These are phyloP conservation scores for Rhynchonycteris naso DNA, from an alignment of 2,797 vertebrate species.

Conservation along the genomic window DNA sequence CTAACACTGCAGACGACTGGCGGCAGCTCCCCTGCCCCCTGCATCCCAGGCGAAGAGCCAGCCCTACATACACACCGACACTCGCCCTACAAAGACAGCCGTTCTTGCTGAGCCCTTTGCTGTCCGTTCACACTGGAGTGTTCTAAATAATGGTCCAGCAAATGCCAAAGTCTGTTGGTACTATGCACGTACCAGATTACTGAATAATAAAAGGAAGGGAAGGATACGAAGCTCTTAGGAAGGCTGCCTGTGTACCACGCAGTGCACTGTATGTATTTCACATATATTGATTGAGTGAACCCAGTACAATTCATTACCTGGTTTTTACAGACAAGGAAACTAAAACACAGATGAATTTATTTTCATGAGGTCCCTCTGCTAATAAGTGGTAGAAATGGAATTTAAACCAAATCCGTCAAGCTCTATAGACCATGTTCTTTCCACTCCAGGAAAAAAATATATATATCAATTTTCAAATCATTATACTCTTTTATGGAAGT, in stretches of 20 bases:
- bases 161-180: slow-evolving; percentile 31
- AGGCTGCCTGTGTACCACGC: background rate
- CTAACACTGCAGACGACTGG: slow-evolving; percentile 67
- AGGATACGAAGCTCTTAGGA: background rate
- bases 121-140: slow-evolving; percentile 16
- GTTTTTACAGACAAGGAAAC: slow-evolving; percentile 7
- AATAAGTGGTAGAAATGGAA: background rate
- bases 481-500: background rate
- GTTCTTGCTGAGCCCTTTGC: slow-evolving; percentile 50
- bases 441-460: background rate
- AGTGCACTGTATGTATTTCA: background rate
- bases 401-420: background rate
- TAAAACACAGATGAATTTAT: background rate
- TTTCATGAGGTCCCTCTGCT: background rate
- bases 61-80: slow-evolving; percentile 24
- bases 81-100: slow-evolving; percentile 61
- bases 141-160: slow-evolving; percentile 52
- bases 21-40: slow-evolving; percentile 71
- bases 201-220: background rate
- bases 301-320: background rate
- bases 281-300: background rate
- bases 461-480: background rate
- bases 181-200: background rate
- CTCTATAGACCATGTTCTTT: background rate
- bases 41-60: slow-evolving; percentile 70